Percentiles rank a stretch among this genome's conserved stretches.
These are phyloP conservation scores for Cynopterus sphinx DNA, from an alignment of 2,797 vertebrate genomes.

Conservation along the genomic window DNA sequence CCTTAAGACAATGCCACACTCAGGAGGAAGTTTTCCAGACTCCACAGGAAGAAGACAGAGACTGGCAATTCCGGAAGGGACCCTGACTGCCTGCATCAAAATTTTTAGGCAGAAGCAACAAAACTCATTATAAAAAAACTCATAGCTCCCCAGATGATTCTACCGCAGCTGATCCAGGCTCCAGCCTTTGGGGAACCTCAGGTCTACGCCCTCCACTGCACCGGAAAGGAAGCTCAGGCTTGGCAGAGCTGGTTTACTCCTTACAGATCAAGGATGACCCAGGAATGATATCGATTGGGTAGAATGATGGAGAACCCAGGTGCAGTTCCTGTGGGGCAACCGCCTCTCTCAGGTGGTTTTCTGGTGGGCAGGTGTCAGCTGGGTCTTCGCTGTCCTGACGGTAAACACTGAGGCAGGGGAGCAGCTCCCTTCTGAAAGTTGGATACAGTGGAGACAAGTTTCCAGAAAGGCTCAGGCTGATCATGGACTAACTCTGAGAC, in stretches of 20 bases:
- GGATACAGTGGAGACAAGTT: not conserved
- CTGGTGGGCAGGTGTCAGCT: not conserved
- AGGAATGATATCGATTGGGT: not conserved
- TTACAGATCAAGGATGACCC: not conserved
- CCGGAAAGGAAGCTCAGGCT: not conserved
- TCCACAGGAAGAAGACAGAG: slow-evolving; percentile 16
- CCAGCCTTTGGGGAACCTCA: not conserved
- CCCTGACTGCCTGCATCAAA: not conserved
- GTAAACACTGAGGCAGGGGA: not conserved
- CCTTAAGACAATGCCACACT: not conserved
- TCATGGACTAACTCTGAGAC: not conserved
- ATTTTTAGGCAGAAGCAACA: not conserved
- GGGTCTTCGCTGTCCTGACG: not conserved
- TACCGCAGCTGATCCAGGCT: not conserved
- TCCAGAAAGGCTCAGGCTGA: not conserved
- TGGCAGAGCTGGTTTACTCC: not conserved
- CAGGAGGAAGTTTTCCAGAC: not conserved
- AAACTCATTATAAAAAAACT: not conserved
- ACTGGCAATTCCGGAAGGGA: not conserved
- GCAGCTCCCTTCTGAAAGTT: not conserved
- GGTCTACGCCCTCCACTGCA: not conserved
- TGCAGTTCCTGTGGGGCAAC: not conserved
- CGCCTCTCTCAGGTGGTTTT: not conserved
- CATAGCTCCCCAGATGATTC: not conserved
- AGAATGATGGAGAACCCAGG: not conserved